Base-by-base conservation (phyloP, 2,797 vertebrate genomes). In the Arrhamphus sclerolepis region DNA sequence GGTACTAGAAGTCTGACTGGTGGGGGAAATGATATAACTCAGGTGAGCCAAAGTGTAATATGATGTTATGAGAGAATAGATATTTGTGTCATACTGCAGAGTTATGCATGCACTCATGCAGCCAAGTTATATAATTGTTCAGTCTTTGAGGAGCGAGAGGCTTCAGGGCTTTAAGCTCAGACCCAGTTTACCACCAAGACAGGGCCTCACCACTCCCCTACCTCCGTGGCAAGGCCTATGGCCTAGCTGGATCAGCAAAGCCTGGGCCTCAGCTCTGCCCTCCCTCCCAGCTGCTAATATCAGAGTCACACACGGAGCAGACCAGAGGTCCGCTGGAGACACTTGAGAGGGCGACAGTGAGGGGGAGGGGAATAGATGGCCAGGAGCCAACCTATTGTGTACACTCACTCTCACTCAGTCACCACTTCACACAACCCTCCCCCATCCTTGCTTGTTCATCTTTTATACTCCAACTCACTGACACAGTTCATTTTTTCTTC, bases 361-460 rank as follows among this genome's bases (percentile, higher is more conserved):
- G 83, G 88, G 87, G 89, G 87, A 83, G 82, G 89, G 87, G 87
- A 86, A 86, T 82, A 82, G 63, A 80, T 90, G 89, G 90, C 89
- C 88, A 87, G 74, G 77, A 90, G 87, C 89, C 89, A 92, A 88
- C 83, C 90, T 88, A 92, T 92, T 92, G 90, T 92, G 89, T 89
- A 89, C 85, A 84, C 80, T 74, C 76, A 74, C 83, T 72, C 83
- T 84, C 80, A 75, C 66, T 78, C 82, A 58, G 65, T 89, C 77
- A 84, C 82, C 80, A 85, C 83, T 89, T 89, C 77, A 76, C 74
- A 44, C 82, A 76, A 84, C 89, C 89, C 73, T 88, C 87, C 88
- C 87, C 87, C 89, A 83, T 10, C 62, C 73, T 56, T 57, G 75
- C 77, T 81, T 83, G 67, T 85, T 86, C 87, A 86, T 89, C 85